phyloP scores from a whole-genome alignment of 1,140 invertebrate genomes.

The Ephestia elutella region DNA sequence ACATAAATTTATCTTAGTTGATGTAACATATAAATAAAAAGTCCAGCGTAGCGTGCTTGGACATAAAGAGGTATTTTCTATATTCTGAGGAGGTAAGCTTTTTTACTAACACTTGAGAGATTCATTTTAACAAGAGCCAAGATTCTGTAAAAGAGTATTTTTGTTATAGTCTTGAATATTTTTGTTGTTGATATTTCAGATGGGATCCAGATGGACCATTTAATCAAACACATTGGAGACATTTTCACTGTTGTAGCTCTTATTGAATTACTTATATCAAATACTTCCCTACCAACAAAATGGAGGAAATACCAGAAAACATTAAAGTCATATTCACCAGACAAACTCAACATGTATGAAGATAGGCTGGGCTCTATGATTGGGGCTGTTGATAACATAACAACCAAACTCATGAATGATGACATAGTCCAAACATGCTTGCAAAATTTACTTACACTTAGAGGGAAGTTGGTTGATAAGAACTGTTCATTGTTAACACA shows the following conservation, averaged over 20 bases:
- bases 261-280: slow-evolving; percentile 54
- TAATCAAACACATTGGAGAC: slow-evolving; percentile 67
- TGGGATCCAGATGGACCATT: slow-evolving; percentile 62
- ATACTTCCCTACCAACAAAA: slow-evolving; percentile 42
- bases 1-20: too few species aligned
- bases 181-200: slow-evolving; percentile 34
- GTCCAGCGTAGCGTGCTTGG: too few species aligned
- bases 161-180: too few species aligned
- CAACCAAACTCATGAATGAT: slow-evolving; percentile 62
- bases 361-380: slow-evolving; percentile 43
- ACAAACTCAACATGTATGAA: slow-evolving; percentile 36
- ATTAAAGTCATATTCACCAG: slow-evolving; percentile 32
- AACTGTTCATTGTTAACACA: slow-evolving; percentile 77
- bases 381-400: slow-evolving; percentile 48
- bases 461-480: slow-evolving; percentile 76
- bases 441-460: slow-evolving; percentile 80
- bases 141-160: too few species aligned
- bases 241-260: slow-evolving; percentile 56
- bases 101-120: too few species aligned
- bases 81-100: too few species aligned
- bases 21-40: too few species aligned
- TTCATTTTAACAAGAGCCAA: too few species aligned
- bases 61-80: too few species aligned
- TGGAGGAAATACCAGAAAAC: slow-evolving; percentile 57
- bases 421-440: slow-evolving; percentile 72